Evolutionary conservation across 2,888 invertebrate genomes (phyloP), one percentile per base, ranked within the genome.

Genomic region (Cantharis rufa): DNA sequence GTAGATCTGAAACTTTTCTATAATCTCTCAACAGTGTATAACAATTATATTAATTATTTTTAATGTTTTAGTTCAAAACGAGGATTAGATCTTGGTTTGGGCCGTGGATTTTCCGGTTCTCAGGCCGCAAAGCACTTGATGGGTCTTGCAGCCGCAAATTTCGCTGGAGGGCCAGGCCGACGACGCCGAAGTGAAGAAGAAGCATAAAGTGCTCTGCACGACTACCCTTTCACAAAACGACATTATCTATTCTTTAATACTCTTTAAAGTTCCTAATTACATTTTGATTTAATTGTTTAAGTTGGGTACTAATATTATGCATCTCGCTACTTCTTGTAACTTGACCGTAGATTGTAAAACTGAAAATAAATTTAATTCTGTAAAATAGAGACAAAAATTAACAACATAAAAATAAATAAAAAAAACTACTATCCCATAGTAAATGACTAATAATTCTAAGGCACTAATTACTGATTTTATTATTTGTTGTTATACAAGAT

Each of bases 111-210:
- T 89, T 96, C 96, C 64, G 97, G 96, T 0, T 94, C 95, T 27
- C 94, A 96, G 84, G 95, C 96, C 79, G 96, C 96, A 84, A 96
- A 96, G 88, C 96, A 97, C 87, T 91, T 96, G 85, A 95, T 97
- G 94, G 97, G 96, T 3, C 88, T 96, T 71, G 95, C 96, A 63
- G 95, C 96, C 0, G 97, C 97, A 82, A 96, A 96, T 89, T 96
- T 93, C 89, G 95, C 96, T 18, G 95, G 94, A 2, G 96, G 96
- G 10, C 96, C 96, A 1, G 96, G 96, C 82, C 92, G 96, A 88
- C 94, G 94, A 92, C 94, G 96, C 86, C 93, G 96, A 80, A 91
- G 92, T 81, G 90, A 85, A 75, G 85, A 85, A 74, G 85, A 85
- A 28, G 87, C 83, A 82, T 85, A 84, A 84, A 78, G 15, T 21